Evolutionary conservation across 2,113 vertebrate species (phyloP), one percentile per base, ranked within the genome.

Genomic region (Lontra canadensis): DNA sequence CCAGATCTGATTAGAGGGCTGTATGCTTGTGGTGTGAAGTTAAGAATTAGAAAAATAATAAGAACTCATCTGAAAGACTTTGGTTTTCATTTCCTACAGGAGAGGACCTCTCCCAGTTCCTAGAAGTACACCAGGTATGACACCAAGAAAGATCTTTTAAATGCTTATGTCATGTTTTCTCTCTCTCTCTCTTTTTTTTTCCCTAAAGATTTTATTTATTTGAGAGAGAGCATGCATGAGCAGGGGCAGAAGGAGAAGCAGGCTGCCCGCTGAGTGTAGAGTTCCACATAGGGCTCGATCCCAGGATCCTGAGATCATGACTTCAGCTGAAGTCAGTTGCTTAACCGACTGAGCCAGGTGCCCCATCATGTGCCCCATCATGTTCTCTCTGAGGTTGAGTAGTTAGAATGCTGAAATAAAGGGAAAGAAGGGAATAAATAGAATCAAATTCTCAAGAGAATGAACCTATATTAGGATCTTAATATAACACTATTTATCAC

Each of bases 51-150:
- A 78, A 92, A 93, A 88, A 78, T 85, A 29, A 52, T 10, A 39
- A 94, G 36, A 92, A 29, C 18, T 65, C 74, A 57, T 44, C 96
- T 96, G 0, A 31, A 88, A 86, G 26, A 88, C 74, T 65, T 96
- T 90, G 95, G 8, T 98, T 94, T 97, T 96, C 97, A 23, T 96
- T 96, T 97, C 95, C 98, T 99, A 79, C 98, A 99, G 99, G 98
- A 99, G 99, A 96, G 99, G 97, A 82, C 99, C 98, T 2, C 95
- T 98, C 18, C 99, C 99, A 55, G 74, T 98, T 44, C 99, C 99
- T 4, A 96, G 96, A 96, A 98, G 8, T 0, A 42, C 63, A 1
- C 95, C 98, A 98, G 98, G 98, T 99, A 97, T 96, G 98, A 80
- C 39, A 13, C 21, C 52, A 5, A 87, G 47, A 92, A 87, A 78